Base-by-base conservation (phyloP, 2,113 vertebrate species). In the Phodopus roborovskii region DNA sequence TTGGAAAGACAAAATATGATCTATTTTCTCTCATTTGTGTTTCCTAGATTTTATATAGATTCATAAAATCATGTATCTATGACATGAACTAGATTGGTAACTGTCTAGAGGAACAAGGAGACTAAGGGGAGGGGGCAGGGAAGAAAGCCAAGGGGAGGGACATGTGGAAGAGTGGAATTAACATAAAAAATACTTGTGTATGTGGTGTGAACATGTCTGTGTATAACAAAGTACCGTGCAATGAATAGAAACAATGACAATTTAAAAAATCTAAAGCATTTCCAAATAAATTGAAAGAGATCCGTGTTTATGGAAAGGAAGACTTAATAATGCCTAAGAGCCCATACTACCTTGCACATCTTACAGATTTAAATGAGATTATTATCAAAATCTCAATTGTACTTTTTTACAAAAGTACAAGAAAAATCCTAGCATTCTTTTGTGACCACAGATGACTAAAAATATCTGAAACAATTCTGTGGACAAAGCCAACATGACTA, bases 31-130 rank as follows among this genome's bases (percentile, higher is more conserved):
- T 85, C 83, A 48, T 48, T 85, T 85, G 84, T 86, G 62, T 86
- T 86, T 86, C 42, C 84, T 86, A 86, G 62, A 87, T 70, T 87
- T 87, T 87, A 87, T 87, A 87, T 87, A 87, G 64, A 87, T 68
- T 15, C 64, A 53, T 87, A 70, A 87, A 87, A 70, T 70, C 84
- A 87, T 87, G 64, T 70, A 86, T 68, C 62, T 86, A 66, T 86
- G 62, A 86, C 62, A 86, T 50, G 62, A 86, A 68, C 62, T 86
- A 66, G 62, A 86, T 48, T 48, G 28, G 10, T 15, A 30, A 48
- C 83, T 48, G 30, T 48, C 9, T 66, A 85, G 48, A 3, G 30
- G 42, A 86, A 68, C 16, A 30, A 36, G 30, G 30, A 50, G 30
- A 36, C 3, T 36, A 68, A 56, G 17, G 8, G 11, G 28, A 4